These are phyloP conservation scores for Patiria pectinifera DNA, from an alignment of 53 echinoderm and acorn worm species.

Conservation along the genomic window DNA sequence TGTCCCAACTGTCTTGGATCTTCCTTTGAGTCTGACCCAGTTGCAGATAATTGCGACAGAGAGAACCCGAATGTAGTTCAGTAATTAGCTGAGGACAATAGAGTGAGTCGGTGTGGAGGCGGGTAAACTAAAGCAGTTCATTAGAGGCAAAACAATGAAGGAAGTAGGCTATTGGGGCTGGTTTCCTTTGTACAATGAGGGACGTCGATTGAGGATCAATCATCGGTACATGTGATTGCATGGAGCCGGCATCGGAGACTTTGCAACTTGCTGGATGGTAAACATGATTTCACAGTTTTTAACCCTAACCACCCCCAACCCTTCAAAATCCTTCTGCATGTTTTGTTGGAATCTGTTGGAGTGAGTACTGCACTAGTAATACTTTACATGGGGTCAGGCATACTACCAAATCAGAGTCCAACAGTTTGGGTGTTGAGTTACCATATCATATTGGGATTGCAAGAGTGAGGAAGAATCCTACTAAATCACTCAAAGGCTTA, in stretches of 20 bases:
- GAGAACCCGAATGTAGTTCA: conserved; percentile 12
- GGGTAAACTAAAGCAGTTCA: conserved; percentile 39
- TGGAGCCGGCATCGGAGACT: not conserved
- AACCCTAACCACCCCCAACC: not conserved
- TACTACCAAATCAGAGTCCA: too few relatives aligned
- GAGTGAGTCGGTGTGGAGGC: not conserved
- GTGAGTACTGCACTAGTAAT: too few relatives aligned
- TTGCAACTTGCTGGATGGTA: not conserved
- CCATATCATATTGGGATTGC: too few relatives aligned
- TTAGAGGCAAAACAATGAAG: conserved; percentile 40
- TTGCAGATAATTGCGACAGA: not conserved
- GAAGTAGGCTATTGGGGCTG: conserved; percentile 41
- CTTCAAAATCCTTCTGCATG: too few relatives aligned
- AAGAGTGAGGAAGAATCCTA: too few relatives aligned
- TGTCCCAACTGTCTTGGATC: not conserved
- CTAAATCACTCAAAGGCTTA: too few relatives aligned
- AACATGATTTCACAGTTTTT: not conserved
- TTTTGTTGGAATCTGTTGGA: too few relatives aligned
- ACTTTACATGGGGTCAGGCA: too few relatives aligned
- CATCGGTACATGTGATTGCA: not conserved
- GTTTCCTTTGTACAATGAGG: conserved; percentile 5
- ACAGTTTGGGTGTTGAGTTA: too few relatives aligned
- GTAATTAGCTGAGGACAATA: conserved; percentile 29
- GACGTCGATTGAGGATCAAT: not conserved
- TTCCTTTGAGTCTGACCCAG: conserved; percentile 48